phyloP scores from a whole-genome alignment of 2,113 vertebrate genomes.

The Propithecus coquereli region DNA sequence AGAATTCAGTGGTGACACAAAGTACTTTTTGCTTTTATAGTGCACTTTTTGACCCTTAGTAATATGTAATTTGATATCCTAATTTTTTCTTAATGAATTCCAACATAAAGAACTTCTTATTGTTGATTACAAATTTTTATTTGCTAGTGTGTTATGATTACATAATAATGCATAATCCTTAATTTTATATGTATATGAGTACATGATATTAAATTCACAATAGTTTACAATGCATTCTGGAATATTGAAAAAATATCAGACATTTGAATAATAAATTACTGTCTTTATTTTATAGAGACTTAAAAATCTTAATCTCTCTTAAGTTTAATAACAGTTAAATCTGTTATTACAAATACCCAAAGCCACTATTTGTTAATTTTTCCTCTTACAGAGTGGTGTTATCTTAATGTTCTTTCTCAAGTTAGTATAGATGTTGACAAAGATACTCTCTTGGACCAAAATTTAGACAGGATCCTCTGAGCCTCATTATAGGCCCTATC shows the following conservation, averaged over 20 bases:
- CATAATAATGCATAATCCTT: background rate
- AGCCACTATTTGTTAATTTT: background rate
- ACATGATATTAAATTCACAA: background rate
- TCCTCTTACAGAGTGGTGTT: background rate
- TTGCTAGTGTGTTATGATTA: background rate
- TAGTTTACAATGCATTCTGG: background rate
- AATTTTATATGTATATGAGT: background rate
- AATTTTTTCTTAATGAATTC: background rate
- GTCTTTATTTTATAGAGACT: background rate
- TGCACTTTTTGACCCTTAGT: background rate
- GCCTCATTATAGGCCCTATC: fast-evolving
- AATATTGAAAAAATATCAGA: background rate
- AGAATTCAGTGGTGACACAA: background rate
- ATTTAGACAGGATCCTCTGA: background rate
- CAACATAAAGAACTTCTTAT: background rate
- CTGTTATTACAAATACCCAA: background rate
- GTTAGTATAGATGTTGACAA: background rate
- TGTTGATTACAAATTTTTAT: background rate
- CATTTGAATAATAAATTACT: background rate
- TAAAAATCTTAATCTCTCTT: background rate
- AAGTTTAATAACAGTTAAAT: background rate
- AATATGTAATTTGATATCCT: background rate
- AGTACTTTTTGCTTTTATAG: background rate
- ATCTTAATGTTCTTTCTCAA: background rate
- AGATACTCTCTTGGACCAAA: background rate